Conservation (phyloP, 2,888 invertebrate genomes). For the Silvanus unidentatus region DNA sequence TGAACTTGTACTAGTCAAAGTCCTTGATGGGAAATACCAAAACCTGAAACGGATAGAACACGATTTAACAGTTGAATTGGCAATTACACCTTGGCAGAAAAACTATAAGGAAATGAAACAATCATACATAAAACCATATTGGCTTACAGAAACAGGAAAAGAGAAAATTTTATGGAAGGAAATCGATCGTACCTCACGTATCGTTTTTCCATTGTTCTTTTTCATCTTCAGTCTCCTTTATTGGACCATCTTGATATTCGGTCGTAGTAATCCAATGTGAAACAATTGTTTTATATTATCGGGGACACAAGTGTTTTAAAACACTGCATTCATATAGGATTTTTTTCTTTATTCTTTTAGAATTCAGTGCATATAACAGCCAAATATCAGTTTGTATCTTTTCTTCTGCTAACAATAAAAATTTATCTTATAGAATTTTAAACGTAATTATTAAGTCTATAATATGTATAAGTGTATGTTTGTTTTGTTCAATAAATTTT, state of each 20-base stretch:
- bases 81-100: constrained; percentile 8
- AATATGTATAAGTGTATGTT: too few relatives aligned
- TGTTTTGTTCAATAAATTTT: too few relatives aligned
- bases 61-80: constrained; percentile 44
- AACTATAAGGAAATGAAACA: not conserved
- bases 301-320: too few relatives aligned
- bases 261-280: constrained; percentile 15
- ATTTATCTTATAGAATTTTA: constrained; percentile 1
- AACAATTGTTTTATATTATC: not conserved
- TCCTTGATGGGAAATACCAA: constrained; percentile 70
- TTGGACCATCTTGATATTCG: constrained; percentile 69
- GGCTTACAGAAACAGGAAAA: constrained; percentile 56
- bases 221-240: constrained; percentile 69
- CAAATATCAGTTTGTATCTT: constrained; percentile 8
- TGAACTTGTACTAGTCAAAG: constrained; percentile 80
- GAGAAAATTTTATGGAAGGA: constrained; percentile 72
- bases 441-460: too few relatives aligned
- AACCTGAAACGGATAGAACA: constrained; percentile 54
- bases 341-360: constrained; percentile 1
- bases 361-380: constrained; percentile 9
- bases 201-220: constrained; percentile 74
- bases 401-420: not conserved
- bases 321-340: too few relatives aligned
- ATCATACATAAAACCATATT: constrained; percentile 24
- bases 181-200: constrained; percentile 70